Conservation (phyloP, 2,888 invertebrate genomes). For the Galeruca laticollis region DNA sequence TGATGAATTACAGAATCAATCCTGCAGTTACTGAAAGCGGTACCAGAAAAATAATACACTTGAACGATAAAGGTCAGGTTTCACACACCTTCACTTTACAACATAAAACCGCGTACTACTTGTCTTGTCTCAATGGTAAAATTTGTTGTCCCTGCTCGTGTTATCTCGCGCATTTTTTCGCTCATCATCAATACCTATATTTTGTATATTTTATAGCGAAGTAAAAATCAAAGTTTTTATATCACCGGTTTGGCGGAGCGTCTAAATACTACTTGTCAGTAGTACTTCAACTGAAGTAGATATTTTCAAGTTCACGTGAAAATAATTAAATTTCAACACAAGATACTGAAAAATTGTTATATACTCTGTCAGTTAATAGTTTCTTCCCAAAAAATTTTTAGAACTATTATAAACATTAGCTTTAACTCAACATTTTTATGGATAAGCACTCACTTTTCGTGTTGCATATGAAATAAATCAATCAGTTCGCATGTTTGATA, state of each 20-base stretch:
- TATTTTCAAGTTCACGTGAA: no score
- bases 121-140: background rate
- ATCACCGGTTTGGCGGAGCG: background rate
- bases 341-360: no score
- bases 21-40: background rate
- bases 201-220: background rate
- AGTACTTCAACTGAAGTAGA: no score
- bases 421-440: no score
- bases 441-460: no score
- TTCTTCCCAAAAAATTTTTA: no score
- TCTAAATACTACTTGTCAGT: no score
- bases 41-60: background rate
- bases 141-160: conserved; percentile 1
- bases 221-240: background rate
- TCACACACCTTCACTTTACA: conserved; percentile 4
- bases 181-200: background rate
- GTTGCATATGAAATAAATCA: no score
- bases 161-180: conserved; percentile 4
- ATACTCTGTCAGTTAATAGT: no score
- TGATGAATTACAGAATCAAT: background rate
- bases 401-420: no score
- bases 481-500: no score
- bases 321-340: no score
- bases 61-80: background rate
- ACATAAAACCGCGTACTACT: background rate